Conservation (phyloP, 2,888 invertebrate species). For the Caenorhabditis doughertyi region DNA sequence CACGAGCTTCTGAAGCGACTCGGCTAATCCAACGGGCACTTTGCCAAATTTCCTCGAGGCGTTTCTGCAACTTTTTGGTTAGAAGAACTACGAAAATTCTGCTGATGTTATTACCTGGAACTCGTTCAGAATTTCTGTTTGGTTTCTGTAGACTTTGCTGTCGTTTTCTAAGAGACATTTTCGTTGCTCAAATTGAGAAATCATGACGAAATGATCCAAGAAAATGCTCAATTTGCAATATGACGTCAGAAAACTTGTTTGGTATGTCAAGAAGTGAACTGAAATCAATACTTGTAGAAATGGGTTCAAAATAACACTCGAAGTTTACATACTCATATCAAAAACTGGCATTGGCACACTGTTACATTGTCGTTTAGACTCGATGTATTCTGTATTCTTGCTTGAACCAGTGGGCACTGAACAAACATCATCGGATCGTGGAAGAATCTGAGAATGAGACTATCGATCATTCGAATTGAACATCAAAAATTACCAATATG, state of each 20-base stretch:
- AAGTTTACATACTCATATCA: slow-evolving; percentile 84
- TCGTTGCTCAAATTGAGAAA: slow-evolving; percentile 79
- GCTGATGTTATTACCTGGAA: too few species aligned
- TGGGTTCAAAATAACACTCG: too few species aligned
- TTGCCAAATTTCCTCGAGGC: slow-evolving; percentile 93
- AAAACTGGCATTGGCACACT: slow-evolving; percentile 92
- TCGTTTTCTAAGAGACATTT: slow-evolving; percentile 78
- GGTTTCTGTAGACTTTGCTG: slow-evolving; percentile 75
- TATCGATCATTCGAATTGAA: background rate
- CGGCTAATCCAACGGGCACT: slow-evolving; percentile 97
- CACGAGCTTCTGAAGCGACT: slow-evolving; percentile 94
- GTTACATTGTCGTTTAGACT: slow-evolving; percentile 91
- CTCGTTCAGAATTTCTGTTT: slow-evolving; percentile 86
- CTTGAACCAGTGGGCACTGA: slow-evolving; percentile 86
- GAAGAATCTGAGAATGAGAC: slow-evolving; percentile 70
- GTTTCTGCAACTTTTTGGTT: slow-evolving; percentile 83
- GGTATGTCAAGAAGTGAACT: slow-evolving; percentile 96
- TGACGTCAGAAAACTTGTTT: slow-evolving; percentile 91
- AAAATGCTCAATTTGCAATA: slow-evolving; percentile 95
- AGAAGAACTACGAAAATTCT: too few species aligned
- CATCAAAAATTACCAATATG: slow-evolving; percentile 87
- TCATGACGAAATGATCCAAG: slow-evolving; percentile 88
- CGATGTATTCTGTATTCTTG: slow-evolving; percentile 86
- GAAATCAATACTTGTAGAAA: too few species aligned
- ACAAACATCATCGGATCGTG: slow-evolving; percentile 87